phyloP scores from a whole-genome alignment of 2,888 invertebrate genomes.

The Leptopilina drosophilae region DNA sequence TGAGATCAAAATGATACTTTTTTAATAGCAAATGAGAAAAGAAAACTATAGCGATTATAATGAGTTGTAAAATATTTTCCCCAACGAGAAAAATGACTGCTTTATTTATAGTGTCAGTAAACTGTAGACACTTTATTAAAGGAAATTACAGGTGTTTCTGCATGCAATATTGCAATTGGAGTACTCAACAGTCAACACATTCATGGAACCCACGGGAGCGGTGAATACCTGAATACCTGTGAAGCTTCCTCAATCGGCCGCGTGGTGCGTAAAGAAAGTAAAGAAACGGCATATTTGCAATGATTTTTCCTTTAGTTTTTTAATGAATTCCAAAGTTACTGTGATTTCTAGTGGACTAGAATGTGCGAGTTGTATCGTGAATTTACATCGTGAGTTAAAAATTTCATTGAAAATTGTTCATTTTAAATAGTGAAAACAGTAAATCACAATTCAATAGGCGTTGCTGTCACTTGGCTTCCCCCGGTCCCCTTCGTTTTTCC shows the following conservation, averaged over 20 bases:
- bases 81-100: neutral
- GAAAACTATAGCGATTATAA: neutral
- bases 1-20: too few species aligned
- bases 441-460: conserved; percentile 64
- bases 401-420: neutral
- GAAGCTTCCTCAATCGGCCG: conserved; percentile 59
- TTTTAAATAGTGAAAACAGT: conserved; percentile 36
- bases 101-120: conserved; percentile 8
- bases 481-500: conserved; percentile 51
- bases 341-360: conserved; percentile 12
- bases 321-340: conserved; percentile 14
- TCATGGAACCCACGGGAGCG: neutral
- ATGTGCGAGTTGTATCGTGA: neutral
- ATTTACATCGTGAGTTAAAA: neutral
- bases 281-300: conserved; percentile 62
- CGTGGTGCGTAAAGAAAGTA: conserved; percentile 58
- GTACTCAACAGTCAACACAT: neutral
- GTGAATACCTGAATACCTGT: conserved; percentile 62
- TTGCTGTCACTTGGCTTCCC: conserved; percentile 72
- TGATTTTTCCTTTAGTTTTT: conserved; percentile 31
- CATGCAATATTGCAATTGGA: conserved; percentile 9
- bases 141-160: conserved; percentile 35
- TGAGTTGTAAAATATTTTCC: neutral
- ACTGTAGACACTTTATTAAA: conserved; percentile 3
- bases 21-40: too few species aligned